Conservation (phyloP, 2,113 vertebrate genomes). For the Cyanistes caeruleus region DNA sequence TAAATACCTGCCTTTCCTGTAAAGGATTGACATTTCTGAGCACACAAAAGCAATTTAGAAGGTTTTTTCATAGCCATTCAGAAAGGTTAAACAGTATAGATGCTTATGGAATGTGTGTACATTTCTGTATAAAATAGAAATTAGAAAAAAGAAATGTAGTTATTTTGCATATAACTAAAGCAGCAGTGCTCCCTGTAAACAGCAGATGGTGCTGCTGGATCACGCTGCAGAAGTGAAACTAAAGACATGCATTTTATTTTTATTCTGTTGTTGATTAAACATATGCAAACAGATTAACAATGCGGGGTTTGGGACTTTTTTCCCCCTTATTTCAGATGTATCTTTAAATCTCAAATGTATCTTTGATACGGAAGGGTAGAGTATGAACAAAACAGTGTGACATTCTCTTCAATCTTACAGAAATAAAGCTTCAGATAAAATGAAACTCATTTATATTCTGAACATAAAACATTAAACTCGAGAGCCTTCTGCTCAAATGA, state of each 20-base stretch:
- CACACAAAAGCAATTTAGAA: background rate
- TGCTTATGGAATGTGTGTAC: background rate
- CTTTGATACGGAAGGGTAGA: background rate
- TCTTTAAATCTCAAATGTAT: background rate
- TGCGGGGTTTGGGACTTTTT: background rate
- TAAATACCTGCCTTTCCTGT: background rate
- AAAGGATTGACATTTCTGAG: background rate
- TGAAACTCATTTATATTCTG: conserved; percentile 8
- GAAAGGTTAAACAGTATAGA: background rate
- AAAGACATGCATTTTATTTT: background rate
- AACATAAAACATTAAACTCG: background rate
- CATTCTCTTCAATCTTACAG: background rate
- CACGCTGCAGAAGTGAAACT: rapidly evolving
- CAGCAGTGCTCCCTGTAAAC: background rate
- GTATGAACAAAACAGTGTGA: background rate
- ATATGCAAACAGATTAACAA: background rate
- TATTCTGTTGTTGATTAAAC: background rate
- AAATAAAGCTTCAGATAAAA: background rate
- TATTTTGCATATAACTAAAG: rapidly evolving
- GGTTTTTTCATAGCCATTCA: background rate
- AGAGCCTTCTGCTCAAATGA: background rate
- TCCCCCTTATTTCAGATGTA: background rate
- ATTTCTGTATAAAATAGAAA: no score
- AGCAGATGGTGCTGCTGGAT: conserved; percentile 44
- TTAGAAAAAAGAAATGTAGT: no score